Conservation (phyloP, 1,140 invertebrate species). For the Drosophila pandora region DNA sequence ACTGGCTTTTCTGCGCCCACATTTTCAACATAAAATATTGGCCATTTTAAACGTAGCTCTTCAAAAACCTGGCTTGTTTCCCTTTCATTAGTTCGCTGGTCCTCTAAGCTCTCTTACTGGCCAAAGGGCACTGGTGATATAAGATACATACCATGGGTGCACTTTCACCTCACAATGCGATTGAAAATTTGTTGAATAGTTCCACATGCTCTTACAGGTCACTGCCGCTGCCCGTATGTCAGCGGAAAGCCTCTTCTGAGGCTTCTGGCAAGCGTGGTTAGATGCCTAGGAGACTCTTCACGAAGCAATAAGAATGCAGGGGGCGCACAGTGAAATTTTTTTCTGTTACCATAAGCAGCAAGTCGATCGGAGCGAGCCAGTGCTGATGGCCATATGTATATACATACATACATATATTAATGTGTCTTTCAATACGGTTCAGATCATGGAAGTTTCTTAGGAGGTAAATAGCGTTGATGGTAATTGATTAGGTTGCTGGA, state of each 20-base stretch:
- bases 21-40: too few species aligned
- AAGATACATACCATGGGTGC: conserved; percentile 66
- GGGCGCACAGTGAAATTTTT: conserved; percentile 23
- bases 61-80: conserved; percentile 23
- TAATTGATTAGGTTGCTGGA: too few species aligned
- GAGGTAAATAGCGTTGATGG: too few species aligned
- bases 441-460: too few species aligned
- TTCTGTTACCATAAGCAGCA: conserved; percentile 80
- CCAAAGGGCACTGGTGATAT: conserved; percentile 16
- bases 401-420: too few species aligned
- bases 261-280: conserved; percentile 36
- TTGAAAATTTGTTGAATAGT: conserved; percentile 79
- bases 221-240: conserved; percentile 8
- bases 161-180: conserved; percentile 76
- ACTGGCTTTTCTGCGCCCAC: too few species aligned
- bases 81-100: conserved; percentile 45
- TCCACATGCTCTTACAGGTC: conserved; percentile 65
- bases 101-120: neutral
- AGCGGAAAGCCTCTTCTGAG: conserved; percentile 44
- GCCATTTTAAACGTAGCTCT: neutral
- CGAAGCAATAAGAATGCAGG: conserved; percentile 79
- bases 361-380: conserved; percentile 37
- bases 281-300: conserved; percentile 27
- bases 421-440: too few species aligned
- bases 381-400: too few species aligned